A percentile compares a stretch with the other conserved stretches of the same genome.
Evolutionary conservation across 1,140 invertebrate species (phyloP).

Genomic region (Aplysia californica): DNA sequence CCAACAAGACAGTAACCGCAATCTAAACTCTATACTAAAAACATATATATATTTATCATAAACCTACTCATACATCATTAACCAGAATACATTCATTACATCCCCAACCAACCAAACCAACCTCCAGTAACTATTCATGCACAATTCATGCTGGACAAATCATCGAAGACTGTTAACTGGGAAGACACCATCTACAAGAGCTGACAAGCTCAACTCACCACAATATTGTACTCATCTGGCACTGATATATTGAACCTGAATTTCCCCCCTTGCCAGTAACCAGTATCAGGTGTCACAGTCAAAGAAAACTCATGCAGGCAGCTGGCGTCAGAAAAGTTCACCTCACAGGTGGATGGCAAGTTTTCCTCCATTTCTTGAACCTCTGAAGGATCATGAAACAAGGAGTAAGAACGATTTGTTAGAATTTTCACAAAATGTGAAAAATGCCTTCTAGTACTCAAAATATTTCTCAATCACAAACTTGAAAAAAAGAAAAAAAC

Average conservation of each 20-base stretch:
- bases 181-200: no score
- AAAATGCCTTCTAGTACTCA: neutral
- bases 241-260: conserved; percentile 89
- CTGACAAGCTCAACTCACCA: conserved; percentile 73
- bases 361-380: conserved; percentile 92
- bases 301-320: conserved; percentile 84
- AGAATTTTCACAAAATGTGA: neutral
- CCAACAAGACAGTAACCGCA: no score
- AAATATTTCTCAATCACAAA: neutral
- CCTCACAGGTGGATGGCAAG: conserved; percentile 82
- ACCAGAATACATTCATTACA: no score
- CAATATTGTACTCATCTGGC: conserved; percentile 96
- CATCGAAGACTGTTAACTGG: no score
- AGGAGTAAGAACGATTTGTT: neutral
- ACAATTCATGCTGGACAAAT: no score
- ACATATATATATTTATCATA: no score
- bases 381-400: conserved; percentile 63
- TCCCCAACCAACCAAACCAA: no score
- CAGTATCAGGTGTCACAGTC: conserved; percentile 86
- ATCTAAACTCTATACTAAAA: no score
- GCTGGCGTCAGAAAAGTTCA: conserved; percentile 85
- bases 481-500: neutral
- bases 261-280: conserved; percentile 87
- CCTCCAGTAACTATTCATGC: no score
- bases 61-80: no score